These are phyloP conservation scores for Triplophysa tibetana DNA, from an alignment of 2,113 vertebrate genomes.

Conservation along the genomic window DNA sequence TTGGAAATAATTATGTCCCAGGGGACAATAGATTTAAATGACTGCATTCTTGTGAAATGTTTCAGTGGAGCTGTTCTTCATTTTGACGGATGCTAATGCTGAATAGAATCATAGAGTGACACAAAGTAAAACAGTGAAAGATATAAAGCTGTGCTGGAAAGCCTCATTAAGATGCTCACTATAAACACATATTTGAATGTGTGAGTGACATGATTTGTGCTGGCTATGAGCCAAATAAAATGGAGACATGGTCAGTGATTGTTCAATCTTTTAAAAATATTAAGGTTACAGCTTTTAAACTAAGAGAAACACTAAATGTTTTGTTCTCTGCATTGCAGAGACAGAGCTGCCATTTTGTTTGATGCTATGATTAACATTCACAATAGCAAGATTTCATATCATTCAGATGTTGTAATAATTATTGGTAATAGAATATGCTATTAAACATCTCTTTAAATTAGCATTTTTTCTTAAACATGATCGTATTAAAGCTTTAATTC, in stretches of 20 bases:
- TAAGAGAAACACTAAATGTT: neutral
- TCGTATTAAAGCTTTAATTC: no score
- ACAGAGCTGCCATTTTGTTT: neutral
- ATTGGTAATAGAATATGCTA: neutral
- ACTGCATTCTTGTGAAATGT: conserved; percentile 18
- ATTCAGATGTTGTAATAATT: conserved; percentile 4
- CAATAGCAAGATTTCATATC: conserved; percentile 13
- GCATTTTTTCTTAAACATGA: no score
- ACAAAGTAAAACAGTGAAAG: neutral
- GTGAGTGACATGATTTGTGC: neutral
- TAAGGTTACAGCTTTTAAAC: conserved; percentile 16
- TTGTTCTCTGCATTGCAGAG: conserved; percentile 36
- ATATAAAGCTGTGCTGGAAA: conserved; percentile 9
- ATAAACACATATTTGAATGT: conserved; percentile 19
- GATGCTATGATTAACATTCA: conserved; percentile 11
- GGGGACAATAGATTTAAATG: conserved; percentile 27
- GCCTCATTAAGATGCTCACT: conserved; percentile 12
- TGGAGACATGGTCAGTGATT: neutral
- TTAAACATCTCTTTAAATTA: no score
- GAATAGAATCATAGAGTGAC: conserved; percentile 2
- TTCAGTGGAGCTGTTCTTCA: conserved; percentile 11
- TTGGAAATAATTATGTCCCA: conserved; percentile 49
- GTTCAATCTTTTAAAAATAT: neutral
- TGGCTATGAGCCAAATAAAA: conserved; percentile 1
- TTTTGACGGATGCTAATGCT: neutral